Base-by-base conservation (phyloP, 2,797 vertebrate species). In the Parauchenoglanis punctatus region DNA sequence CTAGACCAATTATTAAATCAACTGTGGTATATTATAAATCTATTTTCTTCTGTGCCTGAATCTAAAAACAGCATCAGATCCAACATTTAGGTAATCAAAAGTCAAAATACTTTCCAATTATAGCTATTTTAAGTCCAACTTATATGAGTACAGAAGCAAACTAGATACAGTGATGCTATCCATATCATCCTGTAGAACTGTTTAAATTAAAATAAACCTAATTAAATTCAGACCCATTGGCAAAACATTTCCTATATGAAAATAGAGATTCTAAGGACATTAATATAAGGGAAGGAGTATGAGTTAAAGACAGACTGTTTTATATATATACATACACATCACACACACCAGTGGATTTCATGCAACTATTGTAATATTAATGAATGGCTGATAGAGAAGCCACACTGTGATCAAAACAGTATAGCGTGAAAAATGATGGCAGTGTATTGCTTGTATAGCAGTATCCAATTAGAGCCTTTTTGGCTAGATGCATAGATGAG, bases 91-190 rank as follows among this genome's bases (percentile, higher is more conserved):
- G 23, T 75, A 49, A n/a, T 13, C 72, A 73, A 63, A 61, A 63
- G 15, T 76, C 25, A 44, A 77, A 76, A 76, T 61, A 49, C 25
- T 40, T 40, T 40, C 40, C 40, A 40, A 77, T 77, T 17, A 65
- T 61, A 72, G 49, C 7, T 28, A 77, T 77, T 85, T 77, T 49
- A 85, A 40, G 78, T 52, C 44, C 35, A 72, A 31, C 23, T 25
- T 76, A 12, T n/a, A 23, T 1, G 7, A 59, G 25, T 31, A 49
- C 56, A 61, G 25, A 61, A 2, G 6, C 12, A 70, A 58, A 46
- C 46, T 5, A 84, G 5, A 35, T 13, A 63, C 28, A 63, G 44
- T 61, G 56, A 63, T 65, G 3, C 17, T 52, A 44, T 59, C 10
- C 70, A 54, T 58, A 75, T n/a, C 1, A 28, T 49, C 17, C 23